Evolutionary conservation across 2,113 vertebrate genomes (phyloP), one percentile per base, ranked within the genome.

Genomic region (Nibea albiflora): DNA sequence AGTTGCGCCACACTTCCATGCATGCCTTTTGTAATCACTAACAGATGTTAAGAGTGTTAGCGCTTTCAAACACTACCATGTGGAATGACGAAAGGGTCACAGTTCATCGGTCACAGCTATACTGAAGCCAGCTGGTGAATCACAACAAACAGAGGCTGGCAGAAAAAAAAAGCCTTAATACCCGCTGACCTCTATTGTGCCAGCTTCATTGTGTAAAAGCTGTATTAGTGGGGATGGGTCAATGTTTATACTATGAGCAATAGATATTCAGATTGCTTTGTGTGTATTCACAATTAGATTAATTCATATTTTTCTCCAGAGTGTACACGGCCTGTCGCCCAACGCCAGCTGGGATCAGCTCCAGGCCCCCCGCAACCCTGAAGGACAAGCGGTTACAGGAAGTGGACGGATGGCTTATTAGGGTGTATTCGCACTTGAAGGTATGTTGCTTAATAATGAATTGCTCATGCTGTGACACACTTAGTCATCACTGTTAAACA

Each of bases 1-100:
- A 73, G 86, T 91, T 90, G 83, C 85, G 58, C 79, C 90, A 92
- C 88, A 84, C 86, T 91, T 83, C 85, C 85, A 88, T 60, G 80
- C 88, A 87, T 88, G 90, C 83, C 90, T 91, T 79, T 71, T 76
- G 68, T 91, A 93, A 95, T 92, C 84, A 57, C 88, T 76, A 85
- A 76, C 94, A 94, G 92, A 93, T 94, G 92, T 88, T 63, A 14
- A 65, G 65, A 78, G 83, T 61, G 88, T 85, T 85, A 69, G 61
- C n/a, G 64, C 73, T 78, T 68, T 71, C 79, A 90, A 81, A 73
- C 64, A 54, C 54, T 54, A 42, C 70, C 53, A 54, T 80, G 80
- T 73, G 54, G 50, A 24, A 71, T 75, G 82, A 88, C 10, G 58
- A 53, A 66, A 65, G 79, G 90, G 81, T 91, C 81, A 92, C 88